Evolutionary conservation across 2,797 vertebrate genomes (phyloP).

Genomic region (Heteromormyrus szaboi): DNA sequence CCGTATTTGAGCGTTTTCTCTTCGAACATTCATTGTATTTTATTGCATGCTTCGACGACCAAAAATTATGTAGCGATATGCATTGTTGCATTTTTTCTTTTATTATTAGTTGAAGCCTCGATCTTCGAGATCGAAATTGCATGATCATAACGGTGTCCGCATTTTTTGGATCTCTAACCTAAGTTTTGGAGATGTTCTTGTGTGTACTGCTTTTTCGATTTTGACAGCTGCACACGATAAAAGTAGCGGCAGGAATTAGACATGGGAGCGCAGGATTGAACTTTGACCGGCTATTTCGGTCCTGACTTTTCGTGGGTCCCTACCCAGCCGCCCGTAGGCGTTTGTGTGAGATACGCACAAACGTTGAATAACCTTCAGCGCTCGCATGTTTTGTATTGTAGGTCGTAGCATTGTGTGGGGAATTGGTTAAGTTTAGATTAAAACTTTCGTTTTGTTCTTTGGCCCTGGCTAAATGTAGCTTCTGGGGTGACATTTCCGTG

Average conservation of each 20-base stretch:
- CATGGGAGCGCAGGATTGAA: neutral
- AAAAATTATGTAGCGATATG: neutral
- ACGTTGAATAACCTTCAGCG: neutral
- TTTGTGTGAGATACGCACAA: neutral
- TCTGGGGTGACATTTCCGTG: slow-evolving; percentile 49
- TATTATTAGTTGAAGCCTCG: neutral
- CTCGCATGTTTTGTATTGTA: neutral
- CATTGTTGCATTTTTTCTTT: neutral
- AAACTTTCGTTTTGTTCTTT: slow-evolving; percentile 28
- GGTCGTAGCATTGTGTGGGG: neutral
- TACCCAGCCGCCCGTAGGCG: neutral
- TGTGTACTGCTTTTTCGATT: neutral
- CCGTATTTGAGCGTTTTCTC: neutral
- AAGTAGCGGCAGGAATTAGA: neutral
- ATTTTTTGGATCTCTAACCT: neutral
- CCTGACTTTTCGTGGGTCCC: neutral
- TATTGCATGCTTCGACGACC: neutral
- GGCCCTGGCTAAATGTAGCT: slow-evolving; percentile 53
- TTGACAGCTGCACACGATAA: neutral
- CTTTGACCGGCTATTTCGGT: neutral
- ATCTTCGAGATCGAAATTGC: neutral
- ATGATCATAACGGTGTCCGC: neutral
- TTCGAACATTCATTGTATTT: neutral
- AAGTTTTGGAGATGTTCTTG: neutral
- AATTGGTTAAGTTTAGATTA: slow-evolving; percentile 25